phyloP scores from a whole-genome alignment of 1,140 invertebrate species.

The Whitmania pigra region DNA sequence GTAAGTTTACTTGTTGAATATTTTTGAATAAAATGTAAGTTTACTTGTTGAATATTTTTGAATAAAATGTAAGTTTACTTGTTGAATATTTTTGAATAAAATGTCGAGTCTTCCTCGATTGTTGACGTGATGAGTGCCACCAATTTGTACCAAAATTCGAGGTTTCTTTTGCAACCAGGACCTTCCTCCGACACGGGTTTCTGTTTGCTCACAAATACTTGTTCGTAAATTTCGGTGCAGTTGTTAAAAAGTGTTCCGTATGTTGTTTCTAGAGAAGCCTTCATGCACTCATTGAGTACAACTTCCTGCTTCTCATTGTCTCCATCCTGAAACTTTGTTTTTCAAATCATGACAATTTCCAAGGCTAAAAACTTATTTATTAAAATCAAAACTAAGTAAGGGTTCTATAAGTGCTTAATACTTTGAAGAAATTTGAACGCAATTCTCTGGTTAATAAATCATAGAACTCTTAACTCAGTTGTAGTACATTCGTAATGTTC shows the following conservation, averaged over 20 bases:
- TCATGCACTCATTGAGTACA: constrained; percentile 97
- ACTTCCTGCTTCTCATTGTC: constrained; percentile 41
- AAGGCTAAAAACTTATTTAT: no score
- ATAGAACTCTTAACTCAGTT: no score
- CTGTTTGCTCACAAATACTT: constrained; percentile 63
- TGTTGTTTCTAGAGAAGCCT: constrained; percentile 88
- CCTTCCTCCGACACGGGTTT: constrained; percentile 19
- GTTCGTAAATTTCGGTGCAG: constrained; percentile 83
- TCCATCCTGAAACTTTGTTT: no score
- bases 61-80: constrained; percentile 77
- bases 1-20: constrained; percentile 81
- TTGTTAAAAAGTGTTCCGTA: constrained; percentile 98
- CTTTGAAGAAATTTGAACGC: no score
- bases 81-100: constrained; percentile 93
- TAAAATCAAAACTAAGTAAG: no score
- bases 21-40: constrained; percentile 84
- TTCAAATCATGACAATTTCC: no score
- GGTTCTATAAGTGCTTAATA: no score
- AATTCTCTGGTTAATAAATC: no score
- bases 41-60: constrained; percentile 90
- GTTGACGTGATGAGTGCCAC: constrained; percentile 96
- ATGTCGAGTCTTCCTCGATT: constrained; percentile 95
- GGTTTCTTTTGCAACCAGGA: constrained; percentile 46
- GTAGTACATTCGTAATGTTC: no score
- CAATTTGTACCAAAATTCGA: constrained; percentile 97